Conservation (phyloP, 1,140 invertebrate genomes). For the Amphibalanus amphitrite region DNA sequence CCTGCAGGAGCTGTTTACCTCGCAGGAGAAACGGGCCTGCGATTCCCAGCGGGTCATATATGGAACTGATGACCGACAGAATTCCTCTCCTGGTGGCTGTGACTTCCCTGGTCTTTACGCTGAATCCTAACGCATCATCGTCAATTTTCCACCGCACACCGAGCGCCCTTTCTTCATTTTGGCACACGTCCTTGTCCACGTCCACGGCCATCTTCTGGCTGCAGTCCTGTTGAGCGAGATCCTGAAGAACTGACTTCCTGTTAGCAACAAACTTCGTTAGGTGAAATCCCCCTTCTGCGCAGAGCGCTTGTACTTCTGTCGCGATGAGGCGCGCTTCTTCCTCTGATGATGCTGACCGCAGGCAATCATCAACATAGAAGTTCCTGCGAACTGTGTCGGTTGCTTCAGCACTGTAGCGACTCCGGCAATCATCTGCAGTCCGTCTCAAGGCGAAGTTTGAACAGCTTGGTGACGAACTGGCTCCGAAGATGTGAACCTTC, state of each 20-base stretch:
- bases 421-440: neutral
- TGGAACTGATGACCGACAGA: neutral
- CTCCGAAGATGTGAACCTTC: conserved; percentile 3
- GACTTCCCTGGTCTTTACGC: neutral
- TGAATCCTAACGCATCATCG: neutral
- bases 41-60: neutral
- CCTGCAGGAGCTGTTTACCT: neutral
- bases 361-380: neutral
- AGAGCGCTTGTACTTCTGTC: neutral
- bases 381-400: neutral
- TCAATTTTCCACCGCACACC: neutral
- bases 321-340: neutral
- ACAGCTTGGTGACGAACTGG: neutral
- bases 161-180: neutral
- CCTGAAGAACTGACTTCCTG: neutral
- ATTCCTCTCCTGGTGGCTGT: neutral
- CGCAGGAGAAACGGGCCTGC: neutral
- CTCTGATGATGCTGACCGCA: neutral
- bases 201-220: neutral
- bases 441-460: neutral
- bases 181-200: neutral
- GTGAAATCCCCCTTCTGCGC: neutral
- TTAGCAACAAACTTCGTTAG: neutral
- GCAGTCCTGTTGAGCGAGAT: neutral
- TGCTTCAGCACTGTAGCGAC: neutral